These are phyloP conservation scores for Drosophila parabipectinata DNA, from an alignment of 1,140 invertebrate genomes.

Conservation along the genomic window DNA sequence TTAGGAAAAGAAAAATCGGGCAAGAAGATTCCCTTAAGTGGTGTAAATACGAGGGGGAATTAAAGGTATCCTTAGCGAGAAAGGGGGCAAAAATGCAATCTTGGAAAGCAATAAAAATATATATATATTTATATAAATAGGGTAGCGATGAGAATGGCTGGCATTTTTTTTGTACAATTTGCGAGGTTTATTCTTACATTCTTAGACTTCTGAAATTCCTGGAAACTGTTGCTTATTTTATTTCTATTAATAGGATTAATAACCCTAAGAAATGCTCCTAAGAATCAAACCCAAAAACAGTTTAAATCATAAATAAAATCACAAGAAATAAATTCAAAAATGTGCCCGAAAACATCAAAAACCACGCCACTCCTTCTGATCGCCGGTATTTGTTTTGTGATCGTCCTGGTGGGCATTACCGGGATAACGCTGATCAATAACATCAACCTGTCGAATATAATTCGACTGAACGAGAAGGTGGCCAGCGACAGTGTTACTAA, in stretches of 20 bases:
- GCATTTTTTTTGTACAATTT: neutral
- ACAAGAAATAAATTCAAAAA: conserved; percentile 24
- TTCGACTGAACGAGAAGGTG: conserved; percentile 80
- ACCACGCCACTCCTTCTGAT: conserved; percentile 75
- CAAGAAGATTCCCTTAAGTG: conserved; percentile 19
- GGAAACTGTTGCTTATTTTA: neutral
- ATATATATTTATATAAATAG: neutral
- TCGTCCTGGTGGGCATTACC: conserved; percentile 74
- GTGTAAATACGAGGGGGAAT: conserved; percentile 25
- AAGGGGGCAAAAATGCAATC: neutral
- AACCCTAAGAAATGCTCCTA: neutral
- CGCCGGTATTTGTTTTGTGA: conserved; percentile 75
- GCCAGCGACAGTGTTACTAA: conserved; percentile 80
- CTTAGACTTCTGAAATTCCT: no score
- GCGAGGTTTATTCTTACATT: neutral
- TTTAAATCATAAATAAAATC: conserved; percentile 8
- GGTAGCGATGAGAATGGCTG: neutral
- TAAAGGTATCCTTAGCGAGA: conserved; percentile 16
- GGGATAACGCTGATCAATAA: conserved; percentile 81
- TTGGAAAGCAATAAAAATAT: neutral
- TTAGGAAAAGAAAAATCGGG: conserved; percentile 4
- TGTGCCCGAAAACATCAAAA: conserved; percentile 80
- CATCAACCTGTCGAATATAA: conserved; percentile 81
- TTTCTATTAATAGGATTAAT: neutral
- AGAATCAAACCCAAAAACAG: neutral